Base-by-base conservation (phyloP, 2,888 invertebrate genomes). In the Sympetrum striolatum region DNA sequence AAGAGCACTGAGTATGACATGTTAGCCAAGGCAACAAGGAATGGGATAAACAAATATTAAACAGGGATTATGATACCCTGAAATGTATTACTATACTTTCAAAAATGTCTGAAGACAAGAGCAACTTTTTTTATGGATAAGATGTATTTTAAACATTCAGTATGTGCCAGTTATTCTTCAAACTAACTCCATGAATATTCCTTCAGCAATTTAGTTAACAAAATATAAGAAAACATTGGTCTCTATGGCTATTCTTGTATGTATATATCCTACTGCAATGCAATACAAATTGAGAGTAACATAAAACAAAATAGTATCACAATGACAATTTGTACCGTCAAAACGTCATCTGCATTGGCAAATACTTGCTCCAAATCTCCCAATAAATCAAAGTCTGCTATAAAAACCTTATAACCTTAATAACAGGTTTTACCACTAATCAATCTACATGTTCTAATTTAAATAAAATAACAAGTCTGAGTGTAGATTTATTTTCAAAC, bases 251-350 rank as follows among this genome's bases (percentile, higher is more conserved):
- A 91, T 90, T 90, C 86, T 91, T 39, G 81, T 53, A 91, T 90
- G 91, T 91, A 91, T 91, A 91, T 90, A 90, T 82, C 91, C 91
- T 91, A 91, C 91, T 90, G 90, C 90, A 91, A 91, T 91, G 91
- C 91, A 91, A 80, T 91, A 91, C 91, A 91, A 90, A 91, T 81
- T 81, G 79, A 90, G 91, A 91, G 91, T 91, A 91, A 91, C 91
- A 91, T 91, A 91, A 91, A 91, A 91, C 91, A 91, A 91, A 91
- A 81, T 91, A 91, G 91, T 91, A 91, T 91, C 91, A 91, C 91
- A 91, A 91, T 91, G 91, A 91, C 91, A 91, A 91, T 91, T 91
- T 91, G 91, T 91, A 91, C 91, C 91, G 91, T 91, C 91, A 91
- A 91, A 91, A 91, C 90, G 91, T 91, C 91, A 91, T 91, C 91